A percentile compares a stretch with the other conserved stretches of the same genome.
phyloP scores from a whole-genome alignment of 2,888 invertebrate species.

The Standfussiana lucernea region DNA sequence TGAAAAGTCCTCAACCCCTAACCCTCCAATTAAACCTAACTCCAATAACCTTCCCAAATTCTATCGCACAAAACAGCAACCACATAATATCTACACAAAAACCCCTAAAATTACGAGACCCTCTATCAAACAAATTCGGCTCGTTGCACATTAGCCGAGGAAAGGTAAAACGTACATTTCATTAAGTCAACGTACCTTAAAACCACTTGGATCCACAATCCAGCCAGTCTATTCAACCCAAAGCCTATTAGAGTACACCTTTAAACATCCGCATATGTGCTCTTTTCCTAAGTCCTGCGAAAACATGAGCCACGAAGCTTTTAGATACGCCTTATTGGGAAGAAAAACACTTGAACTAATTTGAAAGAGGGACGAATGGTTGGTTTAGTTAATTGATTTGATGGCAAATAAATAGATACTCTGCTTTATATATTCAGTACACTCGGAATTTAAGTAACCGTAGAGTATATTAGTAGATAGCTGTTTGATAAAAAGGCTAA shows the following conservation, averaged over 20 bases:
- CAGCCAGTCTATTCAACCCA: conserved; percentile 71
- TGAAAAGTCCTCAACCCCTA: neutral
- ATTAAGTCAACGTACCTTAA: conserved; percentile 78
- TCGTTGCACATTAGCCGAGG: conserved; percentile 57
- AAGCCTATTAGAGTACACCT: conserved; percentile 79
- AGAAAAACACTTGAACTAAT: conserved; percentile 68
- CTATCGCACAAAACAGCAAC: conserved; percentile 28
- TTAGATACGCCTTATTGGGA: conserved; percentile 62
- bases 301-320: conserved; percentile 65
- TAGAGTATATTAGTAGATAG: neutral
- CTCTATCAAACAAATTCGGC: conserved; percentile 45
- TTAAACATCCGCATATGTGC: conserved; percentile 73
- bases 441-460: neutral
- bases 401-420: conserved; percentile 35
- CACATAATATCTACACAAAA: conserved; percentile 15
- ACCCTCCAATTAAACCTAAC: conserved; percentile 28
- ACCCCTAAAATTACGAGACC: conserved; percentile 20
- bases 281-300: conserved; percentile 64
- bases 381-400: conserved; percentile 50
- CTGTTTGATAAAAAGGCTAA: neutral
- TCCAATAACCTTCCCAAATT: neutral
- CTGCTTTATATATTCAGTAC: neutral
- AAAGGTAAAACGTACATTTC: conserved; percentile 71
- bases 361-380: conserved; percentile 26
- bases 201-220: conserved; percentile 76